These are phyloP conservation scores for Amblyraja radiata DNA, from an alignment of 2,797 vertebrate species.

Conservation along the genomic window DNA sequence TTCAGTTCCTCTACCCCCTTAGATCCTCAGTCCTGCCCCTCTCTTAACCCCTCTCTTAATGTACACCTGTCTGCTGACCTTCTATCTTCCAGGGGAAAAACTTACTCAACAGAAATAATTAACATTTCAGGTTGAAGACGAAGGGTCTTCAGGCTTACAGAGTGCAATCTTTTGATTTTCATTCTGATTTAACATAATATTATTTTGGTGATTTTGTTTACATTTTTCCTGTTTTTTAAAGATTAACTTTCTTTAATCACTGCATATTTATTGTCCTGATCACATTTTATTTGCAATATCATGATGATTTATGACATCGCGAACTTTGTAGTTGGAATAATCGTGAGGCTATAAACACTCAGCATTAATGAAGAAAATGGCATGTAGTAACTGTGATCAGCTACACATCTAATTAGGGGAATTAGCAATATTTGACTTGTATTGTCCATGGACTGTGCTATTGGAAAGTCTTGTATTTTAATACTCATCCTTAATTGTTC, in stretches of 20 bases:
- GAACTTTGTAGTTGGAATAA: neutral
- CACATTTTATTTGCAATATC: neutral
- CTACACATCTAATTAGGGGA: neutral
- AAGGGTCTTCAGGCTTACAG: too few species aligned
- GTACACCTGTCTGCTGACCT: neutral
- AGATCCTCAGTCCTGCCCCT: too few species aligned
- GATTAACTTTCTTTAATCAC: neutral
- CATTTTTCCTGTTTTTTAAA: neutral
- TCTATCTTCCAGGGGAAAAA: neutral
- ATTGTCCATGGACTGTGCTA: neutral
- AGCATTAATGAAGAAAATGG: neutral
- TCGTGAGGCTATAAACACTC: neutral
- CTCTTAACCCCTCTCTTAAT: too few species aligned
- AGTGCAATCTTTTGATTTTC: too few species aligned
- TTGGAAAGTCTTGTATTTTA: neutral
- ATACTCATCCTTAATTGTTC: neutral
- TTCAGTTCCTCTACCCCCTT: too few species aligned
- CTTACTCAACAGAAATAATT: too few species aligned
- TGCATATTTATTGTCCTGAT: neutral
- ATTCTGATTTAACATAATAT: neutral
- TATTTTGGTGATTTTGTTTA: neutral
- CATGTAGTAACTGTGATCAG: neutral
- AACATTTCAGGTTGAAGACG: too few species aligned
- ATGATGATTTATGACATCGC: neutral
- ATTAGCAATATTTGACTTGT: neutral